Evolutionary conservation across 2,888 invertebrate genomes (phyloP), one percentile per base, ranked within the genome.

Genomic region (Diachrysia chrysitis): DNA sequence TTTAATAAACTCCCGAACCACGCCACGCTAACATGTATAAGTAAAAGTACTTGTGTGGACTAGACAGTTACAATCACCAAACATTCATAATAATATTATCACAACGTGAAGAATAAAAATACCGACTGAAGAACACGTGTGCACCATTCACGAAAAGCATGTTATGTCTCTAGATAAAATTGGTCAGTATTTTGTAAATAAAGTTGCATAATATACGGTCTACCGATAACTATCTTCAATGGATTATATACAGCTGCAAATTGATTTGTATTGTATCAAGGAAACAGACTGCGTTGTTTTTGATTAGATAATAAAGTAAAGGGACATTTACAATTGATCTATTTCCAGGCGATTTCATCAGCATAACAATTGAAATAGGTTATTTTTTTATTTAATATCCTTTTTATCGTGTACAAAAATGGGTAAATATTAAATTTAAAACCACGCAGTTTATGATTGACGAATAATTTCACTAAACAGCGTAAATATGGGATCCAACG

Each of bases 201-300:
- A 16, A 42, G 1, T 42, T 42, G 42, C 42, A 42, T 42, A 42
- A 42, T 42, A n/a, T 14, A 25, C 5, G 37, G 12, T 14, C 1
- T 46, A 7, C 19, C 23, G 69, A 72, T 74, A 69, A 69, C 7
- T 42, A 59, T 35, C 25, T 19, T 32, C 16, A 16, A 53, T 73
- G 21, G n/a, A n/a, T n/a, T n/a, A n/a, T 23, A 21, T 6, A 10
- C 29, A 48, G 29, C 25, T 51, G n/a, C 17, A 68, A 37, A 46
- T 57, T 72, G 10, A 58, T 42, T 61, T 37, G 16, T 29, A 48
- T 51, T 23, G 7, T 19, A 29, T 10, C 17, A 23, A 29, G 51
- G 29, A 16, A 51, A 60, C 10, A 59, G 51, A 51, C 29, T 12
- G 59, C 19, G 16, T 21, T 19, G 32, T 35, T 19, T 35, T 1